phyloP scores from a whole-genome alignment of 2,113 vertebrate species.

The Crotalus viridis region DNA sequence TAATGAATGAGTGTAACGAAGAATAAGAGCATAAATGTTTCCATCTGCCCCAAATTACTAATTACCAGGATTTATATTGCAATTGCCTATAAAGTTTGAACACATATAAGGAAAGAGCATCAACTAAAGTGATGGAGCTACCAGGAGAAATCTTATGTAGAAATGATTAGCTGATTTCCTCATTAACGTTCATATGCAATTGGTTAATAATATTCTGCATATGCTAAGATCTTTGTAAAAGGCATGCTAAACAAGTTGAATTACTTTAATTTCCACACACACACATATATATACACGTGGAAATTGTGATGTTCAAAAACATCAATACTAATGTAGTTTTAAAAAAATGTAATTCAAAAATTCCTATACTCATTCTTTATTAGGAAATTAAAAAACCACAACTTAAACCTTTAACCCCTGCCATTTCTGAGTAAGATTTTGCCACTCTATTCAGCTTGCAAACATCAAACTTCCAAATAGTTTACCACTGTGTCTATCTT shows the following conservation, averaged over 20 bases:
- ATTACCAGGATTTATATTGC: neutral
- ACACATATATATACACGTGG: neutral
- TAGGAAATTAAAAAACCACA: neutral
- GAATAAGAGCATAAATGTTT: neutral
- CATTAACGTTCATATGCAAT: neutral
- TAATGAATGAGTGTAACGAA: conserved; percentile 12
- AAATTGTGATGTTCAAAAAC: neutral
- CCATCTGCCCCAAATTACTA: neutral
- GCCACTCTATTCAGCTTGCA: neutral
- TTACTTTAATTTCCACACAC: neutral
- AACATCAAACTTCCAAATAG: neutral
- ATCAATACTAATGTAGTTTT: neutral
- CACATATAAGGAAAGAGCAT: neutral
- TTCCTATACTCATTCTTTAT: neutral
- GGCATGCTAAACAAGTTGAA: neutral
- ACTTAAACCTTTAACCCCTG: neutral
- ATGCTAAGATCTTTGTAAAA: neutral
- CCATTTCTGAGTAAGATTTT: neutral
- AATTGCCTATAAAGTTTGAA: neutral
- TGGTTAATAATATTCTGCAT: neutral
- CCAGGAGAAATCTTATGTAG: neutral
- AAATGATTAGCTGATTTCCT: neutral
- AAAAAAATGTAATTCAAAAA: neutral
- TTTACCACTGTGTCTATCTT: neutral
- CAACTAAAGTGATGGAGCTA: neutral